Evolutionary conservation across 2,888 invertebrate species (phyloP).

Genomic region (Eurois occulta): DNA sequence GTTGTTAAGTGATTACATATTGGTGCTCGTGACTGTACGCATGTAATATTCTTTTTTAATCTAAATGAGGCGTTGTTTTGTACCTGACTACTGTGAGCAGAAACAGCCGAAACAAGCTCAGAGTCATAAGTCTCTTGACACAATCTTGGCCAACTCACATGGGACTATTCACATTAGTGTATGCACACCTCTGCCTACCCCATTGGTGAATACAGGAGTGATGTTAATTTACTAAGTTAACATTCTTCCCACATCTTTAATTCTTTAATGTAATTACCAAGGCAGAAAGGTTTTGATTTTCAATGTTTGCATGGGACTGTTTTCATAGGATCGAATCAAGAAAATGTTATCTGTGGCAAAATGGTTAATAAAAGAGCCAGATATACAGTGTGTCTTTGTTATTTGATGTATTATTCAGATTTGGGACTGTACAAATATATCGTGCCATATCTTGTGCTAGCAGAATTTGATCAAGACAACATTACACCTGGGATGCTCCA

Average conservation of each 20-base stretch:
- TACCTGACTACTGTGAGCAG: no score
- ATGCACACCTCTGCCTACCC: neutral
- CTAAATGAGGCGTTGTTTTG: no score
- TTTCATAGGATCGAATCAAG: constrained; percentile 48
- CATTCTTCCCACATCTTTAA: constrained; percentile 2
- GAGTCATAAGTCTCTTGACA: neutral
- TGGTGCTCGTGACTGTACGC: no score
- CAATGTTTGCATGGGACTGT: constrained; percentile 42
- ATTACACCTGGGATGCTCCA: constrained; percentile 2
- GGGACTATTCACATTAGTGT: neutral
- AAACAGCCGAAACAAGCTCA: no score
- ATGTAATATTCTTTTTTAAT: no score
- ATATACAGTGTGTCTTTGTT: constrained; percentile 3
- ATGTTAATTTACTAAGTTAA: neutral
- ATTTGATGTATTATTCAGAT: constrained; percentile 49
- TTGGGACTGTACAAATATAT: neutral
- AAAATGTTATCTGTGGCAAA: constrained; percentile 20
- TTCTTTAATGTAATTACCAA: constrained; percentile 3
- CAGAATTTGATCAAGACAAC: constrained; percentile 6
- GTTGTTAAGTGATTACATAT: no score
- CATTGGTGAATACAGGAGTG: neutral
- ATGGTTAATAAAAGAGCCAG: constrained; percentile 12
- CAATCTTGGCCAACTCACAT: no score
- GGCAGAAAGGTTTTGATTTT: constrained; percentile 23
- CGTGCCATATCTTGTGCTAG: neutral